Percentiles rank a stretch among this genome's conserved stretches.
These are phyloP conservation scores for Meteorus colon DNA, from an alignment of 2,888 invertebrate genomes.

Conservation along the genomic window DNA sequence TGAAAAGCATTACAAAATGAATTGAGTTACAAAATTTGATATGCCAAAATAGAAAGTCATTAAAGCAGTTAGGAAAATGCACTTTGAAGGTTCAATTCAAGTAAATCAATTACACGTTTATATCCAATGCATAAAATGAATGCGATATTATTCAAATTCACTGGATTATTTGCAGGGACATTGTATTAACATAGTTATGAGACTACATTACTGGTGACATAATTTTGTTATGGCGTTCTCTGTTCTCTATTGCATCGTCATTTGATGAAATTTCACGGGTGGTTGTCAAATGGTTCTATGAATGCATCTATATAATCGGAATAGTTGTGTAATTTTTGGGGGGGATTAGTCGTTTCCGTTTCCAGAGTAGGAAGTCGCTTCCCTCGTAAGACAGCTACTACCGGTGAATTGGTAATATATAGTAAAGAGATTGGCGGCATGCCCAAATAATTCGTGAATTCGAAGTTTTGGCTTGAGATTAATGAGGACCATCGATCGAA, in stretches of 20 bases:
- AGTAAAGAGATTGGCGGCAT: slow-evolving; percentile 53
- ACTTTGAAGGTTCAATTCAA: too few species aligned
- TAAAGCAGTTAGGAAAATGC: too few species aligned
- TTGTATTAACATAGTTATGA: not conserved
- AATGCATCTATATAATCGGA: slow-evolving; percentile 56
- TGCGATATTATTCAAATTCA: not conserved
- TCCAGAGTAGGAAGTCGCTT: slow-evolving; percentile 54
- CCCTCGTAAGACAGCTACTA: slow-evolving; percentile 47
- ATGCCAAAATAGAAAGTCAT: too few species aligned
- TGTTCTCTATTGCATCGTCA: slow-evolving; percentile 4
- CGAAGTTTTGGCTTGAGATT: slow-evolving; percentile 46
- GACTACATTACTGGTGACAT: not conserved
- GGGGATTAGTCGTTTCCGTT: slow-evolving; percentile 37
- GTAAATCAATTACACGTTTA: too few species aligned
- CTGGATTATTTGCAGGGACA: not conserved
- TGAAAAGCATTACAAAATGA: too few species aligned
- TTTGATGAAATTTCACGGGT: slow-evolving; percentile 35
- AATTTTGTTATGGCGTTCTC: not conserved
- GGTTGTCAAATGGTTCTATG: slow-evolving; percentile 51
- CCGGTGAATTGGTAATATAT: not conserved
- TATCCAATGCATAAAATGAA: not conserved
- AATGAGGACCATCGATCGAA: slow-evolving; percentile 48
- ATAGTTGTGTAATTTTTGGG: slow-evolving; percentile 54
- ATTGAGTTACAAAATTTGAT: too few species aligned
- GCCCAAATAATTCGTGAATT: slow-evolving; percentile 50